These are phyloP conservation scores for Hylomyscus alleni DNA, from an alignment of 2,797 vertebrate species.

Conservation along the genomic window DNA sequence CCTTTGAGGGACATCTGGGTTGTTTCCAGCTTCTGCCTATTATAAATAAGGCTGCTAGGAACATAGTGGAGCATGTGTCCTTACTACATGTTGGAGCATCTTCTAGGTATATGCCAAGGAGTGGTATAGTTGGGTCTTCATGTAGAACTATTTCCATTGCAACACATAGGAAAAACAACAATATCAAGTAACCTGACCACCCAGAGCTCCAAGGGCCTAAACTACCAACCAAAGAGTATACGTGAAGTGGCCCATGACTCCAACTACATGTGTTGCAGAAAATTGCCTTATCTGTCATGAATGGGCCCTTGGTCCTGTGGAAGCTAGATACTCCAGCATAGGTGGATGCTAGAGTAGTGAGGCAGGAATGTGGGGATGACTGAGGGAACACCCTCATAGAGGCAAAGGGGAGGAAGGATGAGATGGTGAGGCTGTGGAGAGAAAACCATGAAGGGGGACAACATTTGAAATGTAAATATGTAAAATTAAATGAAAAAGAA, in stretches of 20 bases:
- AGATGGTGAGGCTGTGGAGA: too few relatives aligned
- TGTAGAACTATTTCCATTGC: not conserved
- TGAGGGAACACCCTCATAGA: not conserved
- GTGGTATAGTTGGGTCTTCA: not conserved
- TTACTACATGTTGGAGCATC: not conserved
- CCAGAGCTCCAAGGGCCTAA: not conserved
- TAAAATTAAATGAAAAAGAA: not conserved
- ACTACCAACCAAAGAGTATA: not conserved
- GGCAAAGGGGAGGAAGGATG: not conserved
- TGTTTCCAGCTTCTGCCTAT: not conserved
- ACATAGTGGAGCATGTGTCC: not conserved
- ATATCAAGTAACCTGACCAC: not conserved
- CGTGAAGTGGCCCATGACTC: not conserved
- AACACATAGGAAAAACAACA: not conserved
- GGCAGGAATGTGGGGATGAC: not conserved
- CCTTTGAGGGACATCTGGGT: not conserved
- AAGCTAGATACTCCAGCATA: not conserved
- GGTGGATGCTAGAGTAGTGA: not conserved
- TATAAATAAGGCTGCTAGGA: not conserved
- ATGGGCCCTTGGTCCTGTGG: not conserved
- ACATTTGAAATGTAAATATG: not conserved
- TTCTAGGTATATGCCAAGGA: not conserved
- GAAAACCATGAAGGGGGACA: not conserved
- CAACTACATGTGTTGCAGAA: not conserved
- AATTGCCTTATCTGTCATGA: not conserved